Conservation (phyloP, 2,888 invertebrate species). For the Reticulitermes lucifugus region DNA sequence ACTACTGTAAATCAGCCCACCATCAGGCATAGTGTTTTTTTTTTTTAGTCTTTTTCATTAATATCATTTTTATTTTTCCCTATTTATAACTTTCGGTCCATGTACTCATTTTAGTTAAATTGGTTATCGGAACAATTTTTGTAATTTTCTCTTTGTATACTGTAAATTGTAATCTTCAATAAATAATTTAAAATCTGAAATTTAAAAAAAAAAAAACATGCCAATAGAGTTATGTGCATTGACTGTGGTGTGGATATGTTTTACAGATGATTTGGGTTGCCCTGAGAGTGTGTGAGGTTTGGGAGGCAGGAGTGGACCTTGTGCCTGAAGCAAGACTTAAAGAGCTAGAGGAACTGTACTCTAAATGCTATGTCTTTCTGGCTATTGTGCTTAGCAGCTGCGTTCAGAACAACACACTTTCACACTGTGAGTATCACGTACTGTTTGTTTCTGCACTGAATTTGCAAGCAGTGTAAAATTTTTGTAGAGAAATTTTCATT, state of each 20-base stretch:
- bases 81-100: no score
- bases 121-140: no score
- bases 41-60: no score
- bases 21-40: no score
- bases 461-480: neutral
- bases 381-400: conserved; percentile 54
- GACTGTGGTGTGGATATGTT: no score
- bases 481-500: neutral
- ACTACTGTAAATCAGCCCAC: no score
- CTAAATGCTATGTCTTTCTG: conserved; percentile 61
- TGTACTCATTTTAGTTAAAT: no score
- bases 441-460: neutral
- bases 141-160: no score
- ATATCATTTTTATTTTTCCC: no score
- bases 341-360: conserved; percentile 58
- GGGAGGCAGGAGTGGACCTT: conserved; percentile 3
- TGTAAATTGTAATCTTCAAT: no score
- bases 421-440: conserved; percentile 40
- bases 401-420: conserved; percentile 20
- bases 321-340: conserved; percentile 26
- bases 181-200: no score
- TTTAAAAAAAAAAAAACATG: no score
- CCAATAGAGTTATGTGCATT: neutral
- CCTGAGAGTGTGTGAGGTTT: conserved; percentile 32
- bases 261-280: conserved; percentile 37